A percentile compares a stretch with the other conserved stretches of the same genome.
phyloP scores from a whole-genome alignment of 2,888 invertebrate species.

The Drosophila leonis region DNA sequence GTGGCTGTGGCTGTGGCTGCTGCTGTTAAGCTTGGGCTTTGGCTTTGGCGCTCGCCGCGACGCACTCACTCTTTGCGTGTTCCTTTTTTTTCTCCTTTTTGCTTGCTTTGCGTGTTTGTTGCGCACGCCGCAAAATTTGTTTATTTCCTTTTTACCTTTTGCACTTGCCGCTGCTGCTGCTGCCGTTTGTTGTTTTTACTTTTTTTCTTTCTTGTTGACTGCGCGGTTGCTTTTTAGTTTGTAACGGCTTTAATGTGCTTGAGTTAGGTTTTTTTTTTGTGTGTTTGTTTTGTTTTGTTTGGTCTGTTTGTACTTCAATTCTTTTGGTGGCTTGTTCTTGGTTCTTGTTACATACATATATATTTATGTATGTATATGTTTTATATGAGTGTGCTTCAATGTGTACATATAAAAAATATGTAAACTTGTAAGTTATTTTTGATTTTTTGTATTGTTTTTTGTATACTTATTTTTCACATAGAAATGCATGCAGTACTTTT shows the following conservation, averaged over 20 bases:
- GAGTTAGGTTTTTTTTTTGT: conserved; percentile 25
- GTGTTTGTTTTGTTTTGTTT: conserved; percentile 32
- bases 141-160: conserved; percentile 29
- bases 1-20: conserved; percentile 14
- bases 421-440: conserved; percentile 20
- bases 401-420: conserved; percentile 24
- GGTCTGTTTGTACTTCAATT: conserved; percentile 26
- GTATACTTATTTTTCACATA: conserved; percentile 19
- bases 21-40: conserved; percentile 48
- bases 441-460: conserved; percentile 4
- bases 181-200: neutral
- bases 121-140: conserved; percentile 50
- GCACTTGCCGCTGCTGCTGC: neutral
- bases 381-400: neutral
- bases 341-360: neutral
- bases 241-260: conserved; percentile 23
- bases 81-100: neutral
- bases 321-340: conserved; percentile 18
- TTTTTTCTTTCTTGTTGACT: conserved; percentile 24
- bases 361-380: neutral
- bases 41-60: conserved; percentile 26
- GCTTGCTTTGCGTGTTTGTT: conserved; percentile 15
- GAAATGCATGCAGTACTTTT: conserved; percentile 31
- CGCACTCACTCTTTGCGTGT: conserved; percentile 16
- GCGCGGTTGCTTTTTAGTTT: conserved; percentile 25